Conservation (phyloP, 2,113 vertebrate species). For the Cacatua alba region DNA sequence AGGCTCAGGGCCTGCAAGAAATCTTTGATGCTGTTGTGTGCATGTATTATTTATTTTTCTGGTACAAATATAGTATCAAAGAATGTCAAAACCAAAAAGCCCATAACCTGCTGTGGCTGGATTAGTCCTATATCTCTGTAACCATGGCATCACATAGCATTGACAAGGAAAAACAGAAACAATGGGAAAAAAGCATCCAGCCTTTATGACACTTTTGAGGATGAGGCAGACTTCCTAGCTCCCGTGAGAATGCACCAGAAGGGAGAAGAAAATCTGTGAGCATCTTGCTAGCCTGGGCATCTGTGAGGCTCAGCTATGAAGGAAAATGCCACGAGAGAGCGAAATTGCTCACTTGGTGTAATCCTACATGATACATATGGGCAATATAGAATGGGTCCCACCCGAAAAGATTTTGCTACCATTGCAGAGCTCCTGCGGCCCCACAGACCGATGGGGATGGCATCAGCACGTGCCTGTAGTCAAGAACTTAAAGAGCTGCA, state of each 20-base stretch:
- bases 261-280: neutral
- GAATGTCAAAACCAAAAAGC: neutral
- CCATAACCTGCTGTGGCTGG: neutral
- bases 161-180: neutral
- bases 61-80: constrained; percentile 45
- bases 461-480: neutral
- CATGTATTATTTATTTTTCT: constrained; percentile 61
- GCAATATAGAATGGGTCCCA: neutral
- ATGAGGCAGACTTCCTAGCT: neutral
- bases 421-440: neutral
- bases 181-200: neutral
- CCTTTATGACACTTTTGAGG: neutral
- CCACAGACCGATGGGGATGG: neutral
- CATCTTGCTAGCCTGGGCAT: neutral
- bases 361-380: accelerated
- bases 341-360: neutral
- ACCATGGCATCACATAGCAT: neutral
- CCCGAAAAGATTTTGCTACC: neutral
- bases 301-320: neutral
- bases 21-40: constrained; percentile 7
- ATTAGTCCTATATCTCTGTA: neutral
- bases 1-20: neutral
- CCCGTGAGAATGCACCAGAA: neutral
- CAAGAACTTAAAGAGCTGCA: neutral
- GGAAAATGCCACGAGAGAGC: neutral